These are phyloP conservation scores for Spinibarbus caldwelli DNA, from an alignment of 2,797 vertebrate species.

Conservation along the genomic window DNA sequence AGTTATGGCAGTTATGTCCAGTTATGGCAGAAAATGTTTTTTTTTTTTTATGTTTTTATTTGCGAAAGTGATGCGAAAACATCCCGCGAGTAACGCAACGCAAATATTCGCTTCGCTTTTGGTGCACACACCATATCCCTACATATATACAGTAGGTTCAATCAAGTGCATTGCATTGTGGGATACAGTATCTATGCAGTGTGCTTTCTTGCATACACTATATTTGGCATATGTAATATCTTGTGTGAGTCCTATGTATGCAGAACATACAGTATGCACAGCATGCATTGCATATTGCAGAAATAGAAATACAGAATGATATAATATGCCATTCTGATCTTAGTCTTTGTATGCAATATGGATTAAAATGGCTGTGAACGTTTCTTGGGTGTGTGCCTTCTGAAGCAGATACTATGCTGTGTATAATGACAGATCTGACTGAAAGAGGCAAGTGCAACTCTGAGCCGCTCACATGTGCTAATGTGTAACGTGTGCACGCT, in stretches of 20 bases:
- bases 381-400: neutral
- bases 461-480: conserved; percentile 6
- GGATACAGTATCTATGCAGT: neutral
- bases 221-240: neutral
- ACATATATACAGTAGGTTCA: neutral
- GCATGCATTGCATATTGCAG: neutral
- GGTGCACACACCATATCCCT: neutral
- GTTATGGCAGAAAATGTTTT: no score
- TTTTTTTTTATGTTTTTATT: no score
- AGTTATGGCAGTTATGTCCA: no score
- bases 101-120: no score
- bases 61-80: no score
- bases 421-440: neutral
- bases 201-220: neutral
- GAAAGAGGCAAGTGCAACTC: neutral
- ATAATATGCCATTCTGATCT: neutral
- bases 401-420: neutral
- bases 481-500: conserved; percentile 32
- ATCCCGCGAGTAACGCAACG: no score
- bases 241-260: neutral
- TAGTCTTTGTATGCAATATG: neutral
- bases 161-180: neutral
- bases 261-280: neutral
- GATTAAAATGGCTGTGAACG: neutral
- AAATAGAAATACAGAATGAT: neutral